Evolutionary conservation across 2,113 vertebrate species (phyloP), one percentile per base, ranked within the genome.

Genomic region (Muscicapa adusta): DNA sequence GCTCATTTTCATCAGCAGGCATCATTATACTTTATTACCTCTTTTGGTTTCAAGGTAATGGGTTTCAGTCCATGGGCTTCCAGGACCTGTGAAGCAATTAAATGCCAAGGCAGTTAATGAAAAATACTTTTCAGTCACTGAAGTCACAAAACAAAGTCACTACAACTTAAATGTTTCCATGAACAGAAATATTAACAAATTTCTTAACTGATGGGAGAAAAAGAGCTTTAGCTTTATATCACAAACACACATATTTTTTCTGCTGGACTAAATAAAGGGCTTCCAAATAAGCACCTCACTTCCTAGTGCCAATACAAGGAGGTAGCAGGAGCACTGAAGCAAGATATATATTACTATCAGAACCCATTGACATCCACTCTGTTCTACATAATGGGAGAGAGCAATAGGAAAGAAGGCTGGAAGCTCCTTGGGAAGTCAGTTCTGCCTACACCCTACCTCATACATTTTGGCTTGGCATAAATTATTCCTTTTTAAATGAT

Each of bases 31-130:
- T 79, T 88, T 61, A 83, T 97, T 98, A 99, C 99, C 98, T 99
- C 99, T 97, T 99, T 99, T 63, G 99, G 99, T 96, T 98, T 99
- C 85, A 99, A 96, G 83, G 98, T 98, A 97, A 99, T 91, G 93
- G 99, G 99, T 94, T 98, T 99, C 57, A 99, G 97, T 73, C 99
- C 99, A 86, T 99, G 99, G 60, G 99, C 99, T 97, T 99, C 98
- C 71, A 99, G 97, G 58, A 99, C 99, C 99, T 99, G 95, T 42
- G 88, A 90, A 96, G 42, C 38, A 80, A 77, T 96, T 94, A 51
- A 84, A 93, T 84, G 56, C 57, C 77, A 78, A 76, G 29, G 28
- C 40, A 66, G 51, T 77, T 43, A 96, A 48, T 50, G 28, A 89
- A 67, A 85, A 87, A 38, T 13, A 12, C 13, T 60, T 83, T 73